A percentile compares a stretch with the other conserved stretches of the same genome.
phyloP scores from a whole-genome alignment of 2,113 vertebrate species.

The Saguinus midas region DNA sequence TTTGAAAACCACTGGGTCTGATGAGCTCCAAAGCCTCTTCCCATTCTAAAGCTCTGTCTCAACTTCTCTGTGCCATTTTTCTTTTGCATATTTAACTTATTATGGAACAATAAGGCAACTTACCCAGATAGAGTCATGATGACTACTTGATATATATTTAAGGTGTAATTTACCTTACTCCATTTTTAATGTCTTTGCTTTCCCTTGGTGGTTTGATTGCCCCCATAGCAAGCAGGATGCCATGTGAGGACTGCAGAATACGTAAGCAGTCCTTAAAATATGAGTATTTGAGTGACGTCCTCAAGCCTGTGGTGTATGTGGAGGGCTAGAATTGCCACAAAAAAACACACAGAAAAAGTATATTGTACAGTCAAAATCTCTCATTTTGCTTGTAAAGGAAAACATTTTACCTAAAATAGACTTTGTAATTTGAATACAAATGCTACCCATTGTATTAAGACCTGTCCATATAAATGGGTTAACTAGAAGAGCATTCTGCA shows the following conservation, averaged over 20 bases:
- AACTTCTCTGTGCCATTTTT: neutral
- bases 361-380: neutral
- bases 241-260: neutral
- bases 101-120: too few species aligned
- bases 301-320: neutral
- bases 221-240: neutral
- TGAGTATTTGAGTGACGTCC: neutral
- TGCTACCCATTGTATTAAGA: neutral
- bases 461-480: neutral
- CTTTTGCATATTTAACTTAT: neutral
- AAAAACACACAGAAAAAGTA: neutral
- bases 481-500: neutral
- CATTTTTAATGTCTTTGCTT: neutral
- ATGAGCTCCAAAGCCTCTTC: neutral
- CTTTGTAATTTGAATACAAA: neutral
- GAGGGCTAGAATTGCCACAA: neutral
- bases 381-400: neutral
- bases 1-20: neutral
- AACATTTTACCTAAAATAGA: neutral
- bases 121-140: neutral
- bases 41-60: neutral
- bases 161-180: neutral
- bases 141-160: neutral
- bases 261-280: neutral
- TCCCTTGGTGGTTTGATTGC: neutral